Percentiles rank a stretch among this genome's conserved stretches.
Conservation (phyloP, 2,797 vertebrate genomes). For the Rhinophrynus dorsalis region DNA sequence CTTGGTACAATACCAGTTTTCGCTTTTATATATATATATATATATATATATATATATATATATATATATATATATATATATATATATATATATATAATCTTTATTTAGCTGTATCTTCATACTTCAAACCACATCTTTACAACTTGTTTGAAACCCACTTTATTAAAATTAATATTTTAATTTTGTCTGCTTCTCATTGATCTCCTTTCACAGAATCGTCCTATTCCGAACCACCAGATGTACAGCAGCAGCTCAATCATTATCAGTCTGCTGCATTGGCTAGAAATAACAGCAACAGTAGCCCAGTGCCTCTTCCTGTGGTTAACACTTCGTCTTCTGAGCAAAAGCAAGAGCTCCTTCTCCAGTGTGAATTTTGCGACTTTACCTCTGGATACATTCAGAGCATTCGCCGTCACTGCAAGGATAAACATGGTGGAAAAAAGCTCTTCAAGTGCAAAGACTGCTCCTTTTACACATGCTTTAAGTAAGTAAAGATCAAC, state of each 20-base stretch:
- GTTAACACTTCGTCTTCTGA: conserved; percentile 54
- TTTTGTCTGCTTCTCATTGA: no score
- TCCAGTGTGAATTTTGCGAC: conserved; percentile 97
- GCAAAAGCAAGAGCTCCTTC: conserved; percentile 73
- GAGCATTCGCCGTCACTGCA: conserved; percentile 95
- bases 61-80: no score
- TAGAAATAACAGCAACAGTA: conserved; percentile 79
- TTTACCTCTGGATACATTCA: conserved; percentile 98
- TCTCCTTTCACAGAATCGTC: conserved; percentile 73
- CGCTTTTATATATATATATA: no score
- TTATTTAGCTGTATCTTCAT: no score
- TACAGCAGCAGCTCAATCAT: conserved; percentile 92
- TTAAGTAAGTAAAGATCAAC: conserved; percentile 80
- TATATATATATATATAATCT: no score
- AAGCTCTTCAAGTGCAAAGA: conserved; percentile 99
- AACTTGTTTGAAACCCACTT: no score
- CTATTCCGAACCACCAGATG: conserved; percentile 89
- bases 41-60: no score
- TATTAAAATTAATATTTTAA: no score
- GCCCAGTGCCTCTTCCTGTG: conserved; percentile 69
- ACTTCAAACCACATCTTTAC: no score
- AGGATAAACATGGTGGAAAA: conserved; percentile 95
- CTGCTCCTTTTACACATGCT: conserved; percentile 96
- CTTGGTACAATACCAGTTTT: no score
- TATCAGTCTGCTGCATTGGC: conserved; percentile 87